Conservation (phyloP, 2,113 vertebrate species). For the Cariama cristata region DNA sequence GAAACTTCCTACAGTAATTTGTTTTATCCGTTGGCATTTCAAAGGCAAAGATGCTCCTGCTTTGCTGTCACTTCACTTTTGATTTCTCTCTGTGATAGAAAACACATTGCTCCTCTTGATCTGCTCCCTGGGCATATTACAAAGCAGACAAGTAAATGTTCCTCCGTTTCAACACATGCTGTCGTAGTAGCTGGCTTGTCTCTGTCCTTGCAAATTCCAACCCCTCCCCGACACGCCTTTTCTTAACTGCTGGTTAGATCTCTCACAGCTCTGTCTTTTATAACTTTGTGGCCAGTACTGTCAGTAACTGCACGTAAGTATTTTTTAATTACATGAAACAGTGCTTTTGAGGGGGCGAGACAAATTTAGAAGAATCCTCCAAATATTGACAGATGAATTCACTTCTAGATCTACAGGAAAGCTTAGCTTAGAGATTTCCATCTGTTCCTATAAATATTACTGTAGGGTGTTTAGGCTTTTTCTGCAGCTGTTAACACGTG, state of each 20-base stretch:
- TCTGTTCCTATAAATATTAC: not conserved
- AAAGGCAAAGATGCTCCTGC: not conserved
- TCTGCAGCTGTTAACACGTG: not conserved
- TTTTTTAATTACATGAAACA: not conserved
- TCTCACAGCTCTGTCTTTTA: not conserved
- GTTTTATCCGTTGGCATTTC: not conserved
- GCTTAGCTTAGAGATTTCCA: not conserved
- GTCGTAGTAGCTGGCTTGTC: not conserved
- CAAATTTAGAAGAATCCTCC: not conserved
- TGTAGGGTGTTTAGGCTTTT: not conserved
- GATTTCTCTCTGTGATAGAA: not conserved
- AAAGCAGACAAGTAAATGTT: not conserved
- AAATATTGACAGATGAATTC: not conserved
- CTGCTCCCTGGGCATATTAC: not conserved
- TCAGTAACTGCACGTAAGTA: not conserved
- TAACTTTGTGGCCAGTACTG: not conserved
- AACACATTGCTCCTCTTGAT: not conserved
- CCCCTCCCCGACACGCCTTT: not conserved
- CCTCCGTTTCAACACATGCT: fast-evolving
- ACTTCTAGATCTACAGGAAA: not conserved
- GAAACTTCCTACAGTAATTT: not conserved
- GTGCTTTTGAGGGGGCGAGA: not conserved
- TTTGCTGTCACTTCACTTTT: not conserved
- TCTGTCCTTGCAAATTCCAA: not conserved
- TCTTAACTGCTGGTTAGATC: not conserved